Base-by-base conservation (phyloP, 2,888 invertebrate species). In the Ceramica pisi region DNA sequence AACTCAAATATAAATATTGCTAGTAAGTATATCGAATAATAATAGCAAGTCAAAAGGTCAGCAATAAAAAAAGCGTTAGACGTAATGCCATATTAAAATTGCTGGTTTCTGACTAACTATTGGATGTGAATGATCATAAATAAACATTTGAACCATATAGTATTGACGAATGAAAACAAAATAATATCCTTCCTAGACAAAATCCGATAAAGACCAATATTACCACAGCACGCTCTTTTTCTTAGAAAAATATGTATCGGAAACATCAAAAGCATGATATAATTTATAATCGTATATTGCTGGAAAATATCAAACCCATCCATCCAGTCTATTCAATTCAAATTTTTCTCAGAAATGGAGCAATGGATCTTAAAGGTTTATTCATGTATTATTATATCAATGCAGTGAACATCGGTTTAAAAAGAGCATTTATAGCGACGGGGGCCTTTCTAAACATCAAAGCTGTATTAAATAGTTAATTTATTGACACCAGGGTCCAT, bases 401-500 rank as follows among this genome's bases (percentile, higher is more conserved):
- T 64, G 57, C 55, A 73, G 55, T 62, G 67, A 68, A 75, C 56
- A 73, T 75, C 38, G 73, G n/a, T 64, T 75, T 69, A 71, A 75
- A 75, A 78, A 66, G 21, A 69, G 44, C 62, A 53, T 71, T 73
- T 76, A 73, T 62, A 78, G 59, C 82, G 57, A 62, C 79, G 68
- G 86, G 86, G 69, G 69, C 65, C 71, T 74, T 78, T 81, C 78
- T 74, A 78, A 80, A 71, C 80, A 76, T 87, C 81, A 88, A 77
- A 80, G 75, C 67, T 44, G 74, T 84, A 83, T 90, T 87, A 88
- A 87, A 72, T 78, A 75, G 67, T 81, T 76, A 87, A 88, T 90
- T 91, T 90, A 91, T 90, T 78, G 89, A 86, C 86, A 85, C 86
- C 68, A 59, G 14, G 38, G 44, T 55, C 59, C 55, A 75, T 85